Evolutionary conservation across 2,113 vertebrate genomes (phyloP), one percentile per base, ranked within the genome.

Genomic region (Coryphaenoides rupestris): DNA sequence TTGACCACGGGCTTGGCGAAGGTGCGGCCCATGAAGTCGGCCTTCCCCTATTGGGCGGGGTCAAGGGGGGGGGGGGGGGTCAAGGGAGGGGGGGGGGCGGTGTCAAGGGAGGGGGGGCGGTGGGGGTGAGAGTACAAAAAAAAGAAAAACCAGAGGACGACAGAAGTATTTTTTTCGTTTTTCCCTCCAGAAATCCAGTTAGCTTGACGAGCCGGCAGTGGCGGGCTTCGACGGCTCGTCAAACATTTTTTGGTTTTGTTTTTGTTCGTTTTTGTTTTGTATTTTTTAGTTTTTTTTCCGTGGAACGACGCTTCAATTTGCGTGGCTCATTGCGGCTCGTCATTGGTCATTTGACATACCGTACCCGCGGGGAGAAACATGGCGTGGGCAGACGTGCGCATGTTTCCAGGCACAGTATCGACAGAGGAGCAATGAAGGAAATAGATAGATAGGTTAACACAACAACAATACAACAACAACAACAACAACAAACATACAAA

Each of bases 1-100:
- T 98, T 98, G 63, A 98, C 95, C 68, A 96, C 78, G 0, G 96
- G 96, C 55, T 99, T 99, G 72, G 96, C 96, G 1, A 99, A 98
- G 0, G 95, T 98, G 66, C 96, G 89, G 16, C 96, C 96, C 92
- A 99, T 99, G 86, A 98, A 99, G 66, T 99, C 96, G 0, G 94
- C 94, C 89, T 98, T 99, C 24, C 96, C 96, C 96, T 99, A 62
- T 5, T 61, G 74, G 47, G 1, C 2, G 33, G 9, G 7, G 9
- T 7, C 9, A 12, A 40, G 9, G 33, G 33, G 33, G 33, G 2
- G 33, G 33, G 33, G n/a, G n/a, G n/a, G n/a, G n/a, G n/a, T n/a
- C n/a, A n/a, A n/a, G n/a, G n/a, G n/a, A n/a, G n/a, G n/a, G n/a
- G n/a, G n/a, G n/a, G n/a, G n/a, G n/a, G n/a, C n/a, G n/a, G n/a